phyloP scores from a whole-genome alignment of 1,140 invertebrate species.

The Papilio glaucus region DNA sequence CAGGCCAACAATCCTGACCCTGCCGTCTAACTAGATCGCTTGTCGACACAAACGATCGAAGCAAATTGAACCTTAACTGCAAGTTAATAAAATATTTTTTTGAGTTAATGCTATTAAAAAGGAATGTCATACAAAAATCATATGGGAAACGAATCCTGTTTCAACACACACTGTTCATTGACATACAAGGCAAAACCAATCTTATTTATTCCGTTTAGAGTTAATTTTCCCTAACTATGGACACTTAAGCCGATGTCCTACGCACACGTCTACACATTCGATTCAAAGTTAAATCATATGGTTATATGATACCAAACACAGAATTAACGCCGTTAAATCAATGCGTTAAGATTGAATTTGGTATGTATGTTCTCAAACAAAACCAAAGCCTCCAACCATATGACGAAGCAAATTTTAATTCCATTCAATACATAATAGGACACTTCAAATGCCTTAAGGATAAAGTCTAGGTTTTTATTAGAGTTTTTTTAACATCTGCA shows the following conservation, averaged over 20 bases:
- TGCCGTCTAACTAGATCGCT: slow-evolving; percentile 67
- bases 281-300: slow-evolving; percentile 77
- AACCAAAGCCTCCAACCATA: slow-evolving; percentile 30
- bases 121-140: slow-evolving; percentile 81
- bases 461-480: slow-evolving; percentile 21
- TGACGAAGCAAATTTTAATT: slow-evolving; percentile 27
- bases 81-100: slow-evolving; percentile 43
- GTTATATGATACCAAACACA: slow-evolving; percentile 44
- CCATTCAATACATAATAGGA: background rate
- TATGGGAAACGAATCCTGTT: slow-evolving; percentile 79
- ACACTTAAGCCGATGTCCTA: slow-evolving; percentile 58
- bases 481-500: slow-evolving; percentile 1
- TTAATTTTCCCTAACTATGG: slow-evolving; percentile 21
- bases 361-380: background rate
- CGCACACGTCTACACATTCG: slow-evolving; percentile 50
- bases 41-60: slow-evolving; percentile 40
- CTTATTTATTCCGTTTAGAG: background rate
- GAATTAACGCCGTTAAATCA: slow-evolving; percentile 31
- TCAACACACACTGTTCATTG: slow-evolving; percentile 53
- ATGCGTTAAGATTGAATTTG: slow-evolving; percentile 16
- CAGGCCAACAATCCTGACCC: slow-evolving; percentile 58
- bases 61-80: slow-evolving; percentile 49
- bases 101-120: slow-evolving; percentile 45
- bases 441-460: slow-evolving; percentile 10
- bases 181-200: slow-evolving; percentile 37